Base-by-base conservation (phyloP, 1,140 invertebrate species). In the Ganaspis sp. region DNA sequence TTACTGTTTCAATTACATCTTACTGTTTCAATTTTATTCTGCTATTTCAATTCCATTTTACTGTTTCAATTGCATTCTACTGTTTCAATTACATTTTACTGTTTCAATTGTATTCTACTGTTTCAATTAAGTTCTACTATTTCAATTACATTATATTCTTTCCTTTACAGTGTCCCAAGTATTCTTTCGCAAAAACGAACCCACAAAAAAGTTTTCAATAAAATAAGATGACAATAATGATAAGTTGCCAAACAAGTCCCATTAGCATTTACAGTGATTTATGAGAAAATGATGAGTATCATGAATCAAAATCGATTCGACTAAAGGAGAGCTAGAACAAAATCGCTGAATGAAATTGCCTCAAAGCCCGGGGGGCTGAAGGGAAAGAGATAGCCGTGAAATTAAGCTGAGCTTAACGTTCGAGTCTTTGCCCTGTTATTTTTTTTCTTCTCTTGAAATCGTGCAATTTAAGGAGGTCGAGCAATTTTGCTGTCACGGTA, bases 401-500 rank as follows among this genome's bases (percentile, higher is more conserved):
- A 64, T 64, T 64, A 64, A 64, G 58, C 58, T 64, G 23, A 29
- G 58, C 58, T 64, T 64, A 64, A 64, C 58, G 58, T 64, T 29
- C 23, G 58, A 64, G 58, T 64, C 58, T 64, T 64, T 29, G 58
- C 58, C 15, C 58, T n/a, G 58, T 64, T 64, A 64, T 26, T 64
- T 64, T 29, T 58, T 64, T 49, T 64, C 54, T 26, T 26, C 21
- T 64, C 58, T 64, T 64, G 21, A 29, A 64, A 64, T 64, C 58
- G 58, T 64, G 58, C 58, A 64, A 64, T 64, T 64, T 64, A 64
- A 64, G 58, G 15, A 64, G 58, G 58, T 64, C 23, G 58, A 64
- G 58, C 58, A 64, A 64, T 64, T 64, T 64, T 64, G 58, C 58
- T 64, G 58, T 64, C 58, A 64, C 58, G 58, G 58, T 64, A 64